Evolutionary conservation across 2,113 vertebrate genomes (phyloP).

Genomic region (Capreolus pygargus): DNA sequence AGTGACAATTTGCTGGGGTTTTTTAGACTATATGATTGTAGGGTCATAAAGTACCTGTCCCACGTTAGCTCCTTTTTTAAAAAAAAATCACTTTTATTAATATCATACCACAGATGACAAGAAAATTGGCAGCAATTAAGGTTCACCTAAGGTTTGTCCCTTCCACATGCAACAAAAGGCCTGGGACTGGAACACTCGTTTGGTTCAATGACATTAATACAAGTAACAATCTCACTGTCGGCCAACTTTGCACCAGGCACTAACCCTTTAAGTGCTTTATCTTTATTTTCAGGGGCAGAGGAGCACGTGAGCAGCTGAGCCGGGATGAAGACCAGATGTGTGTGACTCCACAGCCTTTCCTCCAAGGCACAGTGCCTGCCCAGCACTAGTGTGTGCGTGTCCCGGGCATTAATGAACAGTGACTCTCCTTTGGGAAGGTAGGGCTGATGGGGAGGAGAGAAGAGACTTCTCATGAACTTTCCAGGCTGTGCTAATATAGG

Average conservation of each 20-base stretch:
- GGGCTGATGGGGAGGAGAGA: background rate
- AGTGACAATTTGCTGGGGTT: background rate
- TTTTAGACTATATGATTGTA: background rate
- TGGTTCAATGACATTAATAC: background rate
- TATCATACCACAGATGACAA: background rate
- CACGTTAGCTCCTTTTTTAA: background rate
- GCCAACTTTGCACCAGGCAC: background rate
- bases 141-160: background rate
- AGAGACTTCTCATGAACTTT: background rate
- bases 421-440: background rate
- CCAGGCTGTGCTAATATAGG: background rate
- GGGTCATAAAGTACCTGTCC: background rate
- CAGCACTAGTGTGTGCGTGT: background rate
- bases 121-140: background rate
- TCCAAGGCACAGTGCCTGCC: background rate
- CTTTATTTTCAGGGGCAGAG: background rate
- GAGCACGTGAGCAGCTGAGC: background rate
- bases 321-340: background rate
- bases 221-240: rapidly evolving
- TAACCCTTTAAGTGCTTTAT: rapidly evolving
- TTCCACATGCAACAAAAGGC: background rate
- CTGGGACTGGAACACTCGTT: background rate
- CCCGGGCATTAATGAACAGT: rapidly evolving
- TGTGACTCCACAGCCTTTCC: background rate
- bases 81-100: background rate